phyloP scores from a whole-genome alignment of 2,113 vertebrate species.

The Athene cunicularia region DNA sequence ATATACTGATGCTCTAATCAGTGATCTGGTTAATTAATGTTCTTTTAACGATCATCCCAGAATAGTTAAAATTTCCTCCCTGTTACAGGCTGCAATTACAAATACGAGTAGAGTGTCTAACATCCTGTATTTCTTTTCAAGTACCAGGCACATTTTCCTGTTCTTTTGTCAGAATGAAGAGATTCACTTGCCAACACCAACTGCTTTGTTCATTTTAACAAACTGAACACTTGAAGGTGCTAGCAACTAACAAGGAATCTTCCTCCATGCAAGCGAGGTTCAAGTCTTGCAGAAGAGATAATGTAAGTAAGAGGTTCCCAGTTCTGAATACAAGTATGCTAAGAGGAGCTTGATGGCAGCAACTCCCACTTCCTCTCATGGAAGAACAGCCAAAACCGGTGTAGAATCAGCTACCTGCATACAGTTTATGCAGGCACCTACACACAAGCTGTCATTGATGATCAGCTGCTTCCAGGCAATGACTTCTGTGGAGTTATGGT shows the following conservation, averaged over 20 bases:
- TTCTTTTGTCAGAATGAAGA: background rate
- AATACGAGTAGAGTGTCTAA: background rate
- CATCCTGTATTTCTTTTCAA: background rate
- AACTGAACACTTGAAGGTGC: background rate
- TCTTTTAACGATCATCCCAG: background rate
- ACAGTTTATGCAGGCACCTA: background rate
- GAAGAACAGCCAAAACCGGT: background rate
- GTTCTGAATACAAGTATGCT: background rate
- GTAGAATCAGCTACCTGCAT: background rate
- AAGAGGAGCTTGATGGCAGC: background rate
- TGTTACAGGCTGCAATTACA: background rate
- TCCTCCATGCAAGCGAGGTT: background rate
- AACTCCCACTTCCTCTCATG: background rate
- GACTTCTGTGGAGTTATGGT: background rate
- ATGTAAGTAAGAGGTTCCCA: background rate
- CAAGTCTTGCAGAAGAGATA: background rate
- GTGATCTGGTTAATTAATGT: background rate
- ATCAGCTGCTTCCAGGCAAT: background rate
- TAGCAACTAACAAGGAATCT: background rate
- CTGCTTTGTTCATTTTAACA: background rate
- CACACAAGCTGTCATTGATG: background rate
- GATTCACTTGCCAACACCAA: background rate
- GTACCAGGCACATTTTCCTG: background rate
- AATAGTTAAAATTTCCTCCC: background rate
- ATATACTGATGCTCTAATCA: background rate